These are phyloP conservation scores for Irena cyanogastra DNA, from an alignment of 2,113 vertebrate genomes.

Conservation along the genomic window DNA sequence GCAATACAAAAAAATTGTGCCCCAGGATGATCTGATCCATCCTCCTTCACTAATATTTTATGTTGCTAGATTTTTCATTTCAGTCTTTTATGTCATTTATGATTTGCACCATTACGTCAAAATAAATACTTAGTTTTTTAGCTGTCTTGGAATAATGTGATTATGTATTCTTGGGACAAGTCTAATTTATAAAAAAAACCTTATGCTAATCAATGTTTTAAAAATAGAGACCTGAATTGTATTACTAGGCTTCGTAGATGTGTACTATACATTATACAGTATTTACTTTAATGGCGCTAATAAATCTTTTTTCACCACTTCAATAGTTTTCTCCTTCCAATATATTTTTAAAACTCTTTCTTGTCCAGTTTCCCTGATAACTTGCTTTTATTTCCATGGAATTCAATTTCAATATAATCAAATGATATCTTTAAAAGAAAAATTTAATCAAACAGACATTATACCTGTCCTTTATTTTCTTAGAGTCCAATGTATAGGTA, in stretches of 20 bases:
- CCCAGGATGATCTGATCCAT: background rate
- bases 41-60: background rate
- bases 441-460: background rate
- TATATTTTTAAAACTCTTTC: background rate
- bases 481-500: background rate
- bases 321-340: background rate
- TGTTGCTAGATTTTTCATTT: background rate
- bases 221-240: background rate
- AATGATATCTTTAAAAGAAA: background rate
- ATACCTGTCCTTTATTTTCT: background rate
- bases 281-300: background rate
- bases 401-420: background rate
- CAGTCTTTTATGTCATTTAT: background rate
- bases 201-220: background rate
- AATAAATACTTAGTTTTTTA: background rate
- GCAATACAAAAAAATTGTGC: background rate
- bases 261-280: background rate
- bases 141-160: background rate
- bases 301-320: background rate
- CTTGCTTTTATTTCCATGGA: background rate
- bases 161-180: background rate
- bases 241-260: background rate
- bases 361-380: background rate
- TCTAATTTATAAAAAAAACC: background rate
- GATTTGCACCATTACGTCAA: background rate